Base-by-base conservation (phyloP, 2,888 invertebrate genomes). In the Drosophila fulvimacula region DNA sequence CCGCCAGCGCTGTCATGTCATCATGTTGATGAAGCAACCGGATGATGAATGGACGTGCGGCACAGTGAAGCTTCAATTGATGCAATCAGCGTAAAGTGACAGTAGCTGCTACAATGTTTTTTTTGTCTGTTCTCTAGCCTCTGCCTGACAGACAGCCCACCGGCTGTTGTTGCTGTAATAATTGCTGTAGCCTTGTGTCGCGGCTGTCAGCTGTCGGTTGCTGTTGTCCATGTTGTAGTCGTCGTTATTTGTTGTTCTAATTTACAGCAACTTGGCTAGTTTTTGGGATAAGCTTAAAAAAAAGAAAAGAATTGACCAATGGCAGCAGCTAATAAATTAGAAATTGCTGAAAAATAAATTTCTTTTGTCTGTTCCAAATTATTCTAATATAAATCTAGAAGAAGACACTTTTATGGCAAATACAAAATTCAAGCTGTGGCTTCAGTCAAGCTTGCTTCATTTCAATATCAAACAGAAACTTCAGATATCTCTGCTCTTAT, bases 21-120 rank as follows among this genome's bases (percentile, higher is more conserved):
- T 86, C 89, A 87, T 89, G 86, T 84, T 86, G 86, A 86, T 86
- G 86, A 86, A 89, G 82, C 86, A 89, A 86, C 86, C 86, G 86
- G 86, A 86, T 87, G 86, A 85, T 88, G 87, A 85, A 85, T 85
- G 85, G 82, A 85, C 81, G 87, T 86, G 89, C 84, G 88, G 80
- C 88, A 84, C 89, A 87, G 88, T 89, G 82, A 73, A 86, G 88
- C 89, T 86, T 84, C 86, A 86, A 86, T 86, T 86, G 86, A 89
- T 89, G 86, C 86, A 86, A 86, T 86, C 86, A 86, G 85, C 88
- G 87, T 82, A 87, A 88, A 88, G 88, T 86, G 85, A 87, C 87
- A 85, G 81, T 82, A 85, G 81, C 76, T 80, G 67, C 67, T 75
- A 60, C 61, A 46, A 62, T 58, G 3, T 59, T 64, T 56, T 49